Evolutionary conservation across 1,140 invertebrate genomes (phyloP), one percentile per base, ranked within the genome.

Genomic region (Mesaphorura yosii): DNA sequence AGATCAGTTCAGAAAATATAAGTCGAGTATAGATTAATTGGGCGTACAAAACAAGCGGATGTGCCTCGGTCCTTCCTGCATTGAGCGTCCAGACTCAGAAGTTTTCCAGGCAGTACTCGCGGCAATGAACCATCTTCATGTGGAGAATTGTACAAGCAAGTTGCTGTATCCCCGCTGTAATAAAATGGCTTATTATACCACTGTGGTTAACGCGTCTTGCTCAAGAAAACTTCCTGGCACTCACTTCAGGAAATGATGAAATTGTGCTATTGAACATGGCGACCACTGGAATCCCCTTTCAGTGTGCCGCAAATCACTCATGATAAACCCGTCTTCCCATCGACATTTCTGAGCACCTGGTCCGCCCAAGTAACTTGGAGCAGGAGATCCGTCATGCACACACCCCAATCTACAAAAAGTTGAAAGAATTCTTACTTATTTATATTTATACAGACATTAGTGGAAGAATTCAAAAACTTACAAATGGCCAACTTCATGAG

Each of bases 401-500:
- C 88, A 89, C 48, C 90, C 90, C 66, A 93, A 71, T 70, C 87
- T 91, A 64, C 22, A 67, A 69, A 57, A 55, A 50, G 7, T 46
- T 55, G 15, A 39, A 17, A 48, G 45, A 46, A 31, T 54, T 31
- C 37, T 27, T 5, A 45, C 41, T 48, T 14, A 47, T 23, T 45
- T 49, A 7, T 42, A 57, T 22, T 53, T 39, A 15, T 12, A 25
- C 28, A 14, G 37, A 49, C 27, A 19, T 3, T 37, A 45, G 19
- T 39, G 38, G 40, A 4, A 23, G 23, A 31, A 29, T 38, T 27
- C 15, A 50, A 23, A 25, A 6, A 84, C 87, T 88, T 80, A 94
- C 88, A 94, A 79, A 77, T 94, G 89, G 59, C 89, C 89, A 61
- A 93, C 87, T 86, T 94, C 90, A 68, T 94, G 89, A 53, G 89